phyloP scores from a whole-genome alignment of 2,797 vertebrate genomes.

The Tokudaia tokunoshimensis region DNA sequence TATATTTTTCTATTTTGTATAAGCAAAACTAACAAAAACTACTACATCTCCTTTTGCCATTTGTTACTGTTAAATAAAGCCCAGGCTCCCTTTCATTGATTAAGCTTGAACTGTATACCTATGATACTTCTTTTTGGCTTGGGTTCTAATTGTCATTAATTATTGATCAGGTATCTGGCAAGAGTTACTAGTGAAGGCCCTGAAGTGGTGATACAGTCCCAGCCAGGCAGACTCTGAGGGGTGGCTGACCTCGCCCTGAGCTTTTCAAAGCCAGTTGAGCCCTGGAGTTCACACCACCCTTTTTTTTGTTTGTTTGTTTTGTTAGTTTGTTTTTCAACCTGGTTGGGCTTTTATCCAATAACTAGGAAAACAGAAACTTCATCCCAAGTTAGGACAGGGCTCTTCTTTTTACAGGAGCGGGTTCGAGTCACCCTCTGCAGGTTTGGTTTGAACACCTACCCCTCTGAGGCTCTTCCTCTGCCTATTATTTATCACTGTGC shows the following conservation, averaged over 20 bases:
- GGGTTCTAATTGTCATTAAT: not conserved
- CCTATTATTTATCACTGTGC: not conserved
- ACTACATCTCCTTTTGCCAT: not conserved
- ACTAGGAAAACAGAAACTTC: not conserved
- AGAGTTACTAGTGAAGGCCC: not conserved
- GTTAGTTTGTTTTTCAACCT: no score
- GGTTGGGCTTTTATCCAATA: not conserved
- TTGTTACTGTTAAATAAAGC: not conserved
- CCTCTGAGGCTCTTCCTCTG: not conserved
- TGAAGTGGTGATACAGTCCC: not conserved
- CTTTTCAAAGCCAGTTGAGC: not conserved
- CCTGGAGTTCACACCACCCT: not conserved
- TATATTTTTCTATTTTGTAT: slow-evolving; percentile 42
- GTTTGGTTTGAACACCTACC: not conserved
- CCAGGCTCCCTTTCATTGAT: not conserved
- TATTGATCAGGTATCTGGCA: not conserved
- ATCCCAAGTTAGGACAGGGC: not conserved
- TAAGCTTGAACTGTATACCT: not conserved
- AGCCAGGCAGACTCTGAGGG: not conserved
- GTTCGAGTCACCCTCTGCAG: not conserved
- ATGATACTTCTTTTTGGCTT: not conserved
- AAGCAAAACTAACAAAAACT: not conserved
- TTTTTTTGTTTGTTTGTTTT: not conserved
- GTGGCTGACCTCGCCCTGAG: not conserved
- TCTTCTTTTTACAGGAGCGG: not conserved